phyloP scores from a whole-genome alignment of 1,140 invertebrate species.

The Bombus affinis region DNA sequence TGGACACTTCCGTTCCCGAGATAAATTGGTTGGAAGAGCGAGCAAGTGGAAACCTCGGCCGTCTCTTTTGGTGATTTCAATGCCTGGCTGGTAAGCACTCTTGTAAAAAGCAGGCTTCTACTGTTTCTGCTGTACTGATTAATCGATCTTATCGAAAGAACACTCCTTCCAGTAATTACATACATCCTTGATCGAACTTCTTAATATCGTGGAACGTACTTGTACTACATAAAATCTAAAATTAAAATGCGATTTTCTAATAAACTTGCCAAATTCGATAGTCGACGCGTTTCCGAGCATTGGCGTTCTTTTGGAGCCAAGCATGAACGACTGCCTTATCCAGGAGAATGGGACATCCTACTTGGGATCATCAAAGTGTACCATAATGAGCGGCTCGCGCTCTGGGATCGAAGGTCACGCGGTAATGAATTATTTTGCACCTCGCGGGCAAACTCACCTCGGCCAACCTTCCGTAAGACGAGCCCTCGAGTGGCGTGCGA shows the following conservation, averaged over 20 bases:
- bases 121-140: no score
- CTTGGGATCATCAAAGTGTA: conserved; percentile 72
- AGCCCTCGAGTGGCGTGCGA: conserved; percentile 24
- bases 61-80: background rate
- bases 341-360: conserved; percentile 29
- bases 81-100: background rate
- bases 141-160: no score
- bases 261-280: no score
- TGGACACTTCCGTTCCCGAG: background rate
- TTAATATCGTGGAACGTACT: background rate
- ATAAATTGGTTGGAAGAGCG: background rate
- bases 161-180: no score
- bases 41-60: no score
- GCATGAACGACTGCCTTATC: background rate
- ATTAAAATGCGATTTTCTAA: no score
- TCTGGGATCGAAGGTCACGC: conserved; percentile 76
- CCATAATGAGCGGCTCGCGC: conserved; percentile 79
- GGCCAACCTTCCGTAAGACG: conserved; percentile 60
- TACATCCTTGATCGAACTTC: no score
- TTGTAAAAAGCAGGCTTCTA: background rate
- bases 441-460: conserved; percentile 71
- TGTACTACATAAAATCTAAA: no score
- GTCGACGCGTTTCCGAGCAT: no score
- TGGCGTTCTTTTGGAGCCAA: no score
- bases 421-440: conserved; percentile 82